Percentiles rank a stretch among this genome's conserved stretches.
These are phyloP conservation scores for Gavia stellata DNA, from an alignment of 2,113 vertebrate species.

Conservation along the genomic window DNA sequence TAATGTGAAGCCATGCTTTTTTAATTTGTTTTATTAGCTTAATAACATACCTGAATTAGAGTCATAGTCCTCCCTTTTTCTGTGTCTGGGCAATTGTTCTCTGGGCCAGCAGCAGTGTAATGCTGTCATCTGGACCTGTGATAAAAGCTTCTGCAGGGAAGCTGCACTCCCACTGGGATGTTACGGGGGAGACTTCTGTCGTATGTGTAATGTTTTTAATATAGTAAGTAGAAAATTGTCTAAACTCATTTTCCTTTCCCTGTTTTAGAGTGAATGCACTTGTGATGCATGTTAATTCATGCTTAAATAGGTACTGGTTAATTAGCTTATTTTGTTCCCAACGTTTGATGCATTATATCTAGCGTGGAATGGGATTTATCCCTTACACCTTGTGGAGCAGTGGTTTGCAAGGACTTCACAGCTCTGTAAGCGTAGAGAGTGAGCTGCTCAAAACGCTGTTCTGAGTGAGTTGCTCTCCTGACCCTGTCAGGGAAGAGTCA, in stretches of 20 bases:
- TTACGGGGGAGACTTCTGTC: neutral
- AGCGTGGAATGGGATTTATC: neutral
- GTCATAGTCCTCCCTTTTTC: neutral
- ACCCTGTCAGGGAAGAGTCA: neutral
- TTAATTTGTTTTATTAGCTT: neutral
- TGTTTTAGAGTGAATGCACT: neutral
- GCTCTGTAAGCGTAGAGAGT: neutral
- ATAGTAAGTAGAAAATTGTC: neutral
- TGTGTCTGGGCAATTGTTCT: neutral
- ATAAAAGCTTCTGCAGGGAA: neutral
- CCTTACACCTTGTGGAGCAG: neutral
- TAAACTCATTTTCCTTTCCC: neutral
- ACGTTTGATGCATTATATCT: neutral
- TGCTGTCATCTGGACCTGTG: neutral
- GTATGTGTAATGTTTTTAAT: neutral
- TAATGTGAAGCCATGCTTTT: neutral
- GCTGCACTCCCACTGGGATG: neutral
- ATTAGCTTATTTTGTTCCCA: neutral
- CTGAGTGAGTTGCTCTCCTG: neutral
- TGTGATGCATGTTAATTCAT: neutral
- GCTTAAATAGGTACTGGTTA: neutral
- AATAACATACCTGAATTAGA: neutral
- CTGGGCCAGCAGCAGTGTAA: neutral
- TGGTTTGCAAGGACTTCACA: neutral
- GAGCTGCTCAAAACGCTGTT: neutral